A percentile compares a stretch with the other conserved stretches of the same genome.
phyloP scores from a whole-genome alignment of 1,140 invertebrate species.

The Trachelipus rathkii region DNA sequence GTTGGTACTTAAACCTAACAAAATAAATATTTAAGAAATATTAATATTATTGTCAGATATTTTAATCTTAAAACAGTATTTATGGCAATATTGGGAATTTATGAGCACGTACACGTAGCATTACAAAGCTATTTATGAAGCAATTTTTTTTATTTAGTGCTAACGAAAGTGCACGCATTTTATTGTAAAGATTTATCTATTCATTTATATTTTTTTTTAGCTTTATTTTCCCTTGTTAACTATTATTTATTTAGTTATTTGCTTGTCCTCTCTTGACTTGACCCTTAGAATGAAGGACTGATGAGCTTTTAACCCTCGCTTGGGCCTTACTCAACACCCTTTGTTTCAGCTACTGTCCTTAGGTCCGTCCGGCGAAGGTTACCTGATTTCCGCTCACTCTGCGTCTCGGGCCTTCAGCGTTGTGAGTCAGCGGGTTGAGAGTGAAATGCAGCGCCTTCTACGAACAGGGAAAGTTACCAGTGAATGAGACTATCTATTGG shows the following conservation, averaged over 20 bases:
- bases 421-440: constrained; percentile 40
- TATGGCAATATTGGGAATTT: too few relatives aligned
- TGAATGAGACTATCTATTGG: constrained; percentile 28
- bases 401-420: constrained; percentile 36
- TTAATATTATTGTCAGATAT: too few relatives aligned
- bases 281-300: neutral
- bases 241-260: neutral
- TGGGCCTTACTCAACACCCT: constrained; percentile 35
- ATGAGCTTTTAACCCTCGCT: neutral
- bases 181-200: neutral
- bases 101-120: too few relatives aligned
- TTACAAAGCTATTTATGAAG: too few relatives aligned
- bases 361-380: constrained; percentile 39
- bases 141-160: too few relatives aligned
- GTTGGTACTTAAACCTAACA: too few relatives aligned
- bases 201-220: neutral
- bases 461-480: constrained; percentile 36
- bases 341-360: constrained; percentile 42
- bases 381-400: constrained; percentile 36
- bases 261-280: neutral
- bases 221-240: neutral
- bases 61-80: too few relatives aligned
- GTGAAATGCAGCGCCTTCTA: constrained; percentile 35
- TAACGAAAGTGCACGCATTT: neutral
- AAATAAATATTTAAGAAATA: too few relatives aligned